Evolutionary conservation across 2,113 vertebrate genomes (phyloP), one percentile per base, ranked within the genome.

Genomic region (Chauna torquata): DNA sequence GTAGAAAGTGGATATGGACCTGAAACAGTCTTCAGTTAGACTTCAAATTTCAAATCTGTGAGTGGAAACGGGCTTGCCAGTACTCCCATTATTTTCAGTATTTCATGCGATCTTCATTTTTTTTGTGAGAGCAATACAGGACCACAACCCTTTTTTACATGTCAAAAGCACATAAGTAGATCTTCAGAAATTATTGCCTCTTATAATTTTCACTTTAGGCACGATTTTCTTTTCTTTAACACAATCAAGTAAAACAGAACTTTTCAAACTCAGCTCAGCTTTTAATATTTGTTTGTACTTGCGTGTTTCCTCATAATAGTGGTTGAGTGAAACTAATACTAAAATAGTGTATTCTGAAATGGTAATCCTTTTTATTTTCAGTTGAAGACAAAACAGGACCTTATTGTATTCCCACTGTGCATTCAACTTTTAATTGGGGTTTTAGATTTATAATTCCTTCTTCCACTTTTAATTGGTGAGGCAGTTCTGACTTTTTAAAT

Each of bases 361-460:
- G n/a, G 8, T 57, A 44, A 79, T 38, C 13, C 2, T 61, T 86
- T 79, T 27, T 11, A 30, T 84, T 88, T 86, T 59, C 12, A 18
- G 28, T 74, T 81, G 23, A 71, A 88, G 40, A 71, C 38, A 75
- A 84, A 86, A 38, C 7, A 3, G 34, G 47, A 54, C 34, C 6
- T 76, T 40, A 9, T 5, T 94, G 13, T 85, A 54, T 36, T 87
- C 74, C 54, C 14, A 13, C 50, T 69, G 28, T 71, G 62, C 36
- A 62, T 49, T 94, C 55, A 80, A 36, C n/a, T 92, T 91, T 70
- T 94, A 95, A 94, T 82, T 95, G 70, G 45, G 30, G 15, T 44
- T 92, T 94, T 70, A 65, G 57, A 52, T 87, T 87, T 79, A 24
- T 36, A 94, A 49, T 82, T n/a, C 19, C 6, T 80, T 92, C 25